Evolutionary conservation across 2,113 vertebrate genomes (phyloP), one percentile per base, ranked within the genome.

Genomic region (Potamarius usumacintae): DNA sequence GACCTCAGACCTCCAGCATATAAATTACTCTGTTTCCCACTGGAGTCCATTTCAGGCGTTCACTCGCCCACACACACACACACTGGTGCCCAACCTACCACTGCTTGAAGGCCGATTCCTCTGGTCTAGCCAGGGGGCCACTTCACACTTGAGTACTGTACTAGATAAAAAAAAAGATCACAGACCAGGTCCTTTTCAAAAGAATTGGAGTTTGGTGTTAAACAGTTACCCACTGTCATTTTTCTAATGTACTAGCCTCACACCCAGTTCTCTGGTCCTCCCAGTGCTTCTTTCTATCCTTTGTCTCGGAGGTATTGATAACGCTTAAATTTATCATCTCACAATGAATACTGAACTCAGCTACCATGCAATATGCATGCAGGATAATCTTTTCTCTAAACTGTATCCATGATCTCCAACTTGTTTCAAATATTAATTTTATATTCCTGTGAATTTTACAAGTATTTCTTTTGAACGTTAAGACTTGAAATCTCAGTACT

Each of bases 11-110:
- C 57, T 72, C 27, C 79, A 55, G 81, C 81, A 86, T 86, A 86
- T 87, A 86, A 86, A 89, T 89, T 77, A 84, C 80, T 83, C 52
- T 53, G 42, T 69, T 82, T 86, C 62, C 82, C 74, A 84, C 58
- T 72, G 82, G 76, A 89, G 85, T 84, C 81, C 88, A 89, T 89
- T 89, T 86, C 72, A 69, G 53, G 84, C 50, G 20, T 72, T 71
- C 72, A 4, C 71, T 42, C 42, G 42, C 42, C 3, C 42, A 42
- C 42, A 42, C 42, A 42, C 34, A 63, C 42, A 55, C 80, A 20
- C 53, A 8, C 71, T 48, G 81, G 18, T 65, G 71, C 69, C 81
- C 81, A 87, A 53, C 62, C 27, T 65, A 74, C 57, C 55, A 8
- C 25, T 0, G 42, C 67, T 58, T 50, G 42, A 76, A 63, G 55